Percentiles rank a stretch among this genome's conserved stretches.
Conservation (phyloP, 2,888 invertebrate genomes). For the Cantharis rufa region DNA sequence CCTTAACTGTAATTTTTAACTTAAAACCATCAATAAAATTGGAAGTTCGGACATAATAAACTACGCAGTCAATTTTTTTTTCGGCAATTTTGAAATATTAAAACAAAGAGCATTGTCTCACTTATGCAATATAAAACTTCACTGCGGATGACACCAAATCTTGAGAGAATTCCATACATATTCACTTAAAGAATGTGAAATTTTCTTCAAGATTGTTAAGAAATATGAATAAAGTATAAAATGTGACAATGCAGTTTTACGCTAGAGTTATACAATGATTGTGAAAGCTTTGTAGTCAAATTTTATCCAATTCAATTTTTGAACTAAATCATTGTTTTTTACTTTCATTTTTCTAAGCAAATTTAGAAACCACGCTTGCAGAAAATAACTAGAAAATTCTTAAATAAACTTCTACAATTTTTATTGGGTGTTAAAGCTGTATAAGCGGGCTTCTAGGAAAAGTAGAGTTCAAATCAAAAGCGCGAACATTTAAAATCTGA, state of each 20-base stretch:
- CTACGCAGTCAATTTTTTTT: neutral
- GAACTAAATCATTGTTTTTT: slow-evolving; percentile 5
- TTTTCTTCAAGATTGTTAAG: neutral
- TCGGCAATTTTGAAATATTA: neutral
- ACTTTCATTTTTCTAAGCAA: slow-evolving; percentile 4
- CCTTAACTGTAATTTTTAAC: neutral
- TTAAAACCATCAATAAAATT: neutral
- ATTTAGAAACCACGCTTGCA: neutral
- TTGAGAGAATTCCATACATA: neutral
- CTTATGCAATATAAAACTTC: neutral
- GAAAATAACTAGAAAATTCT: neutral
- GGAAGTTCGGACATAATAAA: neutral
- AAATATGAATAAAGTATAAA: neutral
- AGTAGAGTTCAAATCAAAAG: neutral
- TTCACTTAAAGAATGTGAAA: neutral
- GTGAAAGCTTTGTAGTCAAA: slow-evolving; percentile 5
- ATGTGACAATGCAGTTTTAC: neutral
- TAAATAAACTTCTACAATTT: neutral
- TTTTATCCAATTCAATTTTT: slow-evolving; percentile 6
- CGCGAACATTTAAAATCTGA: neutral
- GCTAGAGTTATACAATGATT: slow-evolving; percentile 2
- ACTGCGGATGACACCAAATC: neutral
- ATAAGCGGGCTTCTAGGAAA: neutral
- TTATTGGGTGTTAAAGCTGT: neutral
- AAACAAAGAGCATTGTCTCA: neutral